Evolutionary conservation across 2,113 vertebrate species (phyloP).

Genomic region (Sylvietta virens): DNA sequence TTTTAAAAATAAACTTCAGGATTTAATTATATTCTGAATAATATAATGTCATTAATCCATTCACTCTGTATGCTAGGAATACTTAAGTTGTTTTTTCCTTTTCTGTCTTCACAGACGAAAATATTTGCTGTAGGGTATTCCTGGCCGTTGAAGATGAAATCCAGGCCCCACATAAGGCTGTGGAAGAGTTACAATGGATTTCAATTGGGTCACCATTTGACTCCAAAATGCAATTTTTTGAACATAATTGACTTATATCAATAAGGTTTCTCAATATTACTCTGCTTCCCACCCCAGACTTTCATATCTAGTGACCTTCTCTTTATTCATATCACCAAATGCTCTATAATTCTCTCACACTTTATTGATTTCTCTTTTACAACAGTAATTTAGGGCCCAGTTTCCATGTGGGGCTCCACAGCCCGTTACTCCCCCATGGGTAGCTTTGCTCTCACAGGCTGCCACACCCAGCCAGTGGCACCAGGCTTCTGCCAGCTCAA

Average conservation of each 20-base stretch:
- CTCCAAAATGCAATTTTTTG: neutral
- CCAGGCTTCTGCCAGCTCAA: neutral
- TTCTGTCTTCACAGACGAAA: neutral
- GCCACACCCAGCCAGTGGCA: neutral
- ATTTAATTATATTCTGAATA: neutral
- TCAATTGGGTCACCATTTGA: neutral
- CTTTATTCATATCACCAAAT: neutral
- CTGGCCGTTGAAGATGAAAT: neutral
- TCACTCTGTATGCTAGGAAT: neutral
- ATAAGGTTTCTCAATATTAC: neutral
- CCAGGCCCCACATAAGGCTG: neutral
- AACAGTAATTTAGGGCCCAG: neutral
- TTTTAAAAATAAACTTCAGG: neutral
- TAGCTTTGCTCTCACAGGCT: accelerated
- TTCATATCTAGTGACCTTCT: neutral
- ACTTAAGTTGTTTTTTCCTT: neutral
- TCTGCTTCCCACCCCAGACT: neutral
- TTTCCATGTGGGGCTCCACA: neutral
- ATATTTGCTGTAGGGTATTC: constrained; percentile 1
- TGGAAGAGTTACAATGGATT: neutral
- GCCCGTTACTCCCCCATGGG: neutral
- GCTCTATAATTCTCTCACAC: neutral
- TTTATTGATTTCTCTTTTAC: neutral
- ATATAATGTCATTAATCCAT: neutral
- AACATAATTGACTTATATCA: neutral